These are phyloP conservation scores for Sorex fumeus DNA, from an alignment of 2,113 vertebrate species.

Conservation along the genomic window DNA sequence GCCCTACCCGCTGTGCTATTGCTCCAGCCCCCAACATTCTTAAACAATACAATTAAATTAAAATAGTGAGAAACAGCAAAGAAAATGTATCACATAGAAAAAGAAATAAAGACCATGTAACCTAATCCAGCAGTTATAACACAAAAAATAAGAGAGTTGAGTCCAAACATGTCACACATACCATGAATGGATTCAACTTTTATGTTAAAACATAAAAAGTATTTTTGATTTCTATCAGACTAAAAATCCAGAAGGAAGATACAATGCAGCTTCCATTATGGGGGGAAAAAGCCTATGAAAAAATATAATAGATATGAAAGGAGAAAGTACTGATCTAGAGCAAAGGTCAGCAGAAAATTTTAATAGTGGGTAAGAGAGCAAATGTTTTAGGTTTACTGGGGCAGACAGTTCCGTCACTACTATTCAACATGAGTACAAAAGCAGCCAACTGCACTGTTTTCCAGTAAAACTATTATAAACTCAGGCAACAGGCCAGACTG, in stretches of 20 bases:
- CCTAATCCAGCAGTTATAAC: background rate
- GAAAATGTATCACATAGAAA: background rate
- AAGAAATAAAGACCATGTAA: background rate
- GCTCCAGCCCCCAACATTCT: too few relatives aligned
- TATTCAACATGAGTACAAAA: background rate
- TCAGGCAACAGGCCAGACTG: background rate
- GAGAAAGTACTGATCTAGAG: constrained; percentile 5
- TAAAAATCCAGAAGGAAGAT: background rate
- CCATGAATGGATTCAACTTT: background rate
- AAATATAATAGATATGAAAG: background rate
- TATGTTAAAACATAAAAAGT: too few relatives aligned
- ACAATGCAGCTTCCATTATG: background rate
- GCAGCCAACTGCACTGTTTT: background rate
- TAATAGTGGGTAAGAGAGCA: background rate
- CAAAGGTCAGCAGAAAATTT: background rate
- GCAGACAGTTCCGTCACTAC: background rate
- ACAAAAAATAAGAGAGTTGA: background rate
- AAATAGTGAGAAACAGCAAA: background rate
- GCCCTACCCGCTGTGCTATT: too few relatives aligned
- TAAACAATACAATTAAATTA: background rate
- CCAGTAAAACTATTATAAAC: constrained; percentile 28
- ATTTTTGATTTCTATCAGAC: too few relatives aligned
- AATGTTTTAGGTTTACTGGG: background rate
- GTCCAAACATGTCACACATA: background rate
- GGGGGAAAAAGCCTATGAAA: background rate